Evolutionary conservation across 2,888 invertebrate species (phyloP).

Genomic region (Operophtera brumata): DNA sequence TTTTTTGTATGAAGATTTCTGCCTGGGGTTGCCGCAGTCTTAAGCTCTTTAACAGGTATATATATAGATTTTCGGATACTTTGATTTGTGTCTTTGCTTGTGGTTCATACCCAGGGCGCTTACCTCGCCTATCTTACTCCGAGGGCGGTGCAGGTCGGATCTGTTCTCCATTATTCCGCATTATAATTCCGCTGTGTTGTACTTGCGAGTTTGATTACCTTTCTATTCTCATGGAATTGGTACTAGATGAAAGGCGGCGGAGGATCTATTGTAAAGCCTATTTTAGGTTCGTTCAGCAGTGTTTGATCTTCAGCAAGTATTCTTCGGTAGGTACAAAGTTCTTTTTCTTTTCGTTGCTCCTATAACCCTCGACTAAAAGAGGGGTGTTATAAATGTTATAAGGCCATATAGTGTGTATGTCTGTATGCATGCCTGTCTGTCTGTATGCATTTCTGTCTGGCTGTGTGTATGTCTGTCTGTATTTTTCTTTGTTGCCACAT

Average conservation of each 20-base stretch:
- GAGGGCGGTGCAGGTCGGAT: slow-evolving; percentile 13
- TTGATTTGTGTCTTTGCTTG: not conserved
- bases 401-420: too few relatives aligned
- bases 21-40: too few relatives aligned
- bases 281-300: not conserved
- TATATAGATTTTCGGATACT: too few relatives aligned
- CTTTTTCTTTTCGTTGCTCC: too few relatives aligned
- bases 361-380: too few relatives aligned
- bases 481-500: too few relatives aligned
- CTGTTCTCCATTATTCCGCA: slow-evolving; percentile 27
- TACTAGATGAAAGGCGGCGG: slow-evolving; percentile 45
- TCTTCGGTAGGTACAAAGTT: not conserved
- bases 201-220: slow-evolving; percentile 48
- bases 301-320: not conserved
- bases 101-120: not conserved
- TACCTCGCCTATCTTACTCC: slow-evolving; percentile 7
- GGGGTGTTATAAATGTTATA: too few relatives aligned
- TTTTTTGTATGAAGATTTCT: too few relatives aligned
- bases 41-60: too few relatives aligned
- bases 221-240: slow-evolving; percentile 53
- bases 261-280: slow-evolving; percentile 15
- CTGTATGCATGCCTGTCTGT: too few relatives aligned
- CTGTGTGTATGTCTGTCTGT: too few relatives aligned
- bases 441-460: too few relatives aligned
- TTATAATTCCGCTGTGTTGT: slow-evolving; percentile 31